phyloP scores from a whole-genome alignment of 1,140 invertebrate genomes.

The Aphaenogaster rudis region DNA sequence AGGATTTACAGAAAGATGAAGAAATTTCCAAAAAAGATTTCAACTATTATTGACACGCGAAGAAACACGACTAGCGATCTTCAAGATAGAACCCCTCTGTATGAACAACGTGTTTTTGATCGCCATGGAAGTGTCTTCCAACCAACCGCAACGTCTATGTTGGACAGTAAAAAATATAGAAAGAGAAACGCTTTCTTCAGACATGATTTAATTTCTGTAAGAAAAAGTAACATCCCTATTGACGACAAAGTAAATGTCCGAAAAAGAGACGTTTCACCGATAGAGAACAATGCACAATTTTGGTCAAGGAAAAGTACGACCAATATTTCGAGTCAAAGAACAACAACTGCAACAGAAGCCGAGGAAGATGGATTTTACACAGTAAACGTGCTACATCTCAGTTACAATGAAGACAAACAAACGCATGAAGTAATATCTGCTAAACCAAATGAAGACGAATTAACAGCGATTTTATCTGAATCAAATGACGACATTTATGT shows the following conservation, averaged over 20 bases:
- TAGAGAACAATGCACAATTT: background rate
- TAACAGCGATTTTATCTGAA: constrained; percentile 19
- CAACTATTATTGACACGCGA: background rate
- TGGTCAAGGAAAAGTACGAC: background rate
- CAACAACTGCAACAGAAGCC: background rate
- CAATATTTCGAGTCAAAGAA: constrained; percentile 6
- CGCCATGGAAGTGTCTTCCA: background rate
- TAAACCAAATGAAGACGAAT: background rate
- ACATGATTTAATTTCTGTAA: background rate
- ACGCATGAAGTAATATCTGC: constrained; percentile 61
- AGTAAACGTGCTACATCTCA: constrained; percentile 66
- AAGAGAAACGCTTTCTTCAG: background rate
- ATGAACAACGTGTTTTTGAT: constrained; percentile 1
- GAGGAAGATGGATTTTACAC: constrained; percentile 54
- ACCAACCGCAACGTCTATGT: background rate
- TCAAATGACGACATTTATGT: constrained; percentile 18
- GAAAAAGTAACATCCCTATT: background rate
- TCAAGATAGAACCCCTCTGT: background rate
- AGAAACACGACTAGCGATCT: background rate
- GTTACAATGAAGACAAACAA: constrained; percentile 70
- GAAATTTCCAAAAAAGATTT: background rate
- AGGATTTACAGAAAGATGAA: constrained; percentile 7
- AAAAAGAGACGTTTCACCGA: background rate
- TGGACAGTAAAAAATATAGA: background rate
- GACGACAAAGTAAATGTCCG: background rate